Conservation (phyloP, 2,113 vertebrate species). For the Carettochelys insculpta region DNA sequence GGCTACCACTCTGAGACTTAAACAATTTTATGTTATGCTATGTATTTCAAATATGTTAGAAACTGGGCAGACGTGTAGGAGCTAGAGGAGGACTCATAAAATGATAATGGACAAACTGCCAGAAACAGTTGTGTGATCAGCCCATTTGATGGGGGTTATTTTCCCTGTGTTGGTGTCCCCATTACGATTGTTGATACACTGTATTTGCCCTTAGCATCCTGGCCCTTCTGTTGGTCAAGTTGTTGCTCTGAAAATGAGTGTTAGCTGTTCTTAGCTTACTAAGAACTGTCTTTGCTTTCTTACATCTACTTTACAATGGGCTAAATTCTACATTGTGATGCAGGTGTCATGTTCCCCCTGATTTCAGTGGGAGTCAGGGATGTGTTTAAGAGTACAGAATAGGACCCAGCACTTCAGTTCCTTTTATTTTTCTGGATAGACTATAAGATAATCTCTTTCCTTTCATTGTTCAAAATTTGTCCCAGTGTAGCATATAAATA, state of each 20-base stretch:
- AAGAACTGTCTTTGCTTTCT: neutral
- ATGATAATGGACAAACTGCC: neutral
- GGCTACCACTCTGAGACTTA: too few relatives aligned
- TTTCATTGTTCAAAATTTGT: neutral
- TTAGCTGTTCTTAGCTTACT: neutral
- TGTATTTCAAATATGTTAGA: neutral
- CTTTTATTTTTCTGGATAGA: neutral
- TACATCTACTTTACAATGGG: neutral
- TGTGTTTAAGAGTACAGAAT: neutral
- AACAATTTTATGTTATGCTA: too few relatives aligned
- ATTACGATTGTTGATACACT: constrained; percentile 41
- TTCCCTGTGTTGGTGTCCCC: neutral
- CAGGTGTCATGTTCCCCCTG: neutral
- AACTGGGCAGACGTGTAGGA: neutral
- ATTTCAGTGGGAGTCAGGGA: neutral
- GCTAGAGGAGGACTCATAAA: neutral
- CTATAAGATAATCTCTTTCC: neutral
- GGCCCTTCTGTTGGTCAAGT: constrained; percentile 67
- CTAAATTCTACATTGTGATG: neutral
- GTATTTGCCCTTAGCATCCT: constrained; percentile 59
- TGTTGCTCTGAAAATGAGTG: neutral
- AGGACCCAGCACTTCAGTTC: neutral
- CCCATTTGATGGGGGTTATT: neutral
- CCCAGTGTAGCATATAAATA: neutral
- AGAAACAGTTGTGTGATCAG: neutral